Percentiles rank a stretch among this genome's conserved stretches.
phyloP scores from a whole-genome alignment of 2,888 invertebrate genomes.

The Cartodere bifasciata region DNA sequence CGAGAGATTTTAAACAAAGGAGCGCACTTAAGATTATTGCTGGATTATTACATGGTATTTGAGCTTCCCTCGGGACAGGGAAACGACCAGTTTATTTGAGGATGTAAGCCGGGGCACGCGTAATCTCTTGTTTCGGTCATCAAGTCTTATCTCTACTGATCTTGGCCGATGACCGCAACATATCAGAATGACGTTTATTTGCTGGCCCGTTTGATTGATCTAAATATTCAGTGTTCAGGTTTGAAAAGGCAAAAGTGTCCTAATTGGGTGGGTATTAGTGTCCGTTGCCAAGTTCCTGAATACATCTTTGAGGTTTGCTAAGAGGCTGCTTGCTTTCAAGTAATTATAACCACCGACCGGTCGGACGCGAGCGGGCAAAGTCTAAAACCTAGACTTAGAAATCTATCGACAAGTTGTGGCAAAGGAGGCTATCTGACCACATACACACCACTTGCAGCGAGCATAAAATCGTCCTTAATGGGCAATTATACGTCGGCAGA shows the following conservation, averaged over 20 bases:
- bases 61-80: no score
- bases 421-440: conserved; percentile 29
- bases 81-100: no score
- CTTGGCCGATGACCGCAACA: no score
- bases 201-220: no score
- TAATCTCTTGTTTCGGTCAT: conserved; percentile 31
- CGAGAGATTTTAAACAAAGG: no score
- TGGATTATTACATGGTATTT: no score
- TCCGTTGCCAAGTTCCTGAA: conserved; percentile 28
- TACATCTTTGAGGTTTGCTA: conserved; percentile 30
- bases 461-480: conserved; percentile 29
- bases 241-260: no score
- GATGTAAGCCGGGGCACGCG: conserved; percentile 22
- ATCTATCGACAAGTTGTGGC: conserved; percentile 30
- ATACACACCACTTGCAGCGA: conserved; percentile 26
- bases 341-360: conserved; percentile 32
- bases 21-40: no score
- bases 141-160: no score
- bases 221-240: no score
- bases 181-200: no score
- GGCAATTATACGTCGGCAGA: conserved; percentile 25
- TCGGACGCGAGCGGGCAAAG: no score
- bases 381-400: conserved; percentile 29
- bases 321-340: conserved; percentile 32
- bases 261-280: conserved; percentile 32